Evolutionary conservation across 37 sponge, comb jelly and placozoan genomes (phyloP), one percentile per base, ranked within the genome.

Genomic region (Ephydatia muelleri): DNA sequence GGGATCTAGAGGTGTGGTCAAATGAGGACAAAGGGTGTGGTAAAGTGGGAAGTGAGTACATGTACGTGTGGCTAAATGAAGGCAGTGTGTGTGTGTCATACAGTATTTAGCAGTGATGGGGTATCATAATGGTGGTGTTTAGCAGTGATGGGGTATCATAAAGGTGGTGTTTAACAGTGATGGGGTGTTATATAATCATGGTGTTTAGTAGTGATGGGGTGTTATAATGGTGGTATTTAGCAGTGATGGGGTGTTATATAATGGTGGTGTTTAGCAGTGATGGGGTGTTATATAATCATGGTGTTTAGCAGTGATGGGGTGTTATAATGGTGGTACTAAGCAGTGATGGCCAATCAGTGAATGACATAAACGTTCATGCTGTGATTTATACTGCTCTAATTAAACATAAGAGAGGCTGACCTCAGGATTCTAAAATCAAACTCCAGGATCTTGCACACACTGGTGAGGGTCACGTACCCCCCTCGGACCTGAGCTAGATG

Each of bases 391-490:
- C 30, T 25, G 6, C 8, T 68, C 26, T 27, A 67, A 76, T 40
- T 32, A 32, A 43, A 1, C 12, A 14, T 21, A 57, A 57, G 57
- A 14, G 49, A 5, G 9, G 9, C 38, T 49, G 75, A 93, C 93
- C 80, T 85, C 70, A 30, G 90, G 93, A 26, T 93, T 22, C 38
- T 69, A 49, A 76, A 92, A 72, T 92, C 81, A 48, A 92, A 73
- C n/a, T 72, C 25, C 11, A 93, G 82, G 33, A 67, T 67, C 27
- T n/a, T 22, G 19, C 19, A n/a, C 36, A 57, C 32, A 30, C 26
- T 21, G 27, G 87, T 84, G 33, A 93, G 84, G 3, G 30, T 38
- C 5, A 27, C 39, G 67, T 67, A 75, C n/a, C 87, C 90, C 23
- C 90, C 87, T 77, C 80, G 49, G 68, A 90, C 67, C 22, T 22